Evolutionary conservation across 30 jellyfish, hydroid and myxozoan species (phyloP), one percentile per base, ranked within the genome.

Genomic region (Aurelia sp.): DNA sequence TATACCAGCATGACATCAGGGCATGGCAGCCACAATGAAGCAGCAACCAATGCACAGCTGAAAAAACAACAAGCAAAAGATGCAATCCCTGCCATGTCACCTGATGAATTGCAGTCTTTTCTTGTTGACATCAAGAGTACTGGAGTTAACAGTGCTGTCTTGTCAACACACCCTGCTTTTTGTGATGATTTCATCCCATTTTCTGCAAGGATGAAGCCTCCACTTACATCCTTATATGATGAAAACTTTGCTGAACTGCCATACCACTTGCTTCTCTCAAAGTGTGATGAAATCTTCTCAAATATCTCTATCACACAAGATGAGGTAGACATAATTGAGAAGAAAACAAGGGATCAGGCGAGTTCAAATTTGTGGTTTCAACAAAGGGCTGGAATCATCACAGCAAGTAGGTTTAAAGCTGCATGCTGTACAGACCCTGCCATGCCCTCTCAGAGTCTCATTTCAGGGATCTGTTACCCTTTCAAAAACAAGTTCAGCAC

Each of bases 291-390:
- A 58, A 58, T 58, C 67, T 58, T 58, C 23, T 17, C 20, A 20
- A 58, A 17, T 4, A 58, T 58, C 23, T 58, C 22, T 15, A 20
- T 58, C 23, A 15, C 67, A 58, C 20, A 58, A 7, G 67, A 58
- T 15, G 67, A 58, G 27, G 67, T 58, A n/a, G 50, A 37, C 8
- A 13, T 66, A 15, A 66, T 66, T 66, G 76, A 66, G 53, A 16
- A 66, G 53, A 18, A 66, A 0, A 66, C 76, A 23, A n/a, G 41
- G 27, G 41, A 6, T 16, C 76, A 66, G 76, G 47, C 76, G 6
- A 22, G 27, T 22, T 66, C 76, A 66, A 22, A 66, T 66, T 27
- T 66, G 3, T 66, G 76, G 76, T 66, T 66, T 58, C 67, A 58
- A 58, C 67, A 15, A 20, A 20, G 27, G 67, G 10, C 67, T 58